These are phyloP conservation scores for Trichonephila clavata DNA, from an alignment of 1,140 invertebrate species.

Conservation along the genomic window DNA sequence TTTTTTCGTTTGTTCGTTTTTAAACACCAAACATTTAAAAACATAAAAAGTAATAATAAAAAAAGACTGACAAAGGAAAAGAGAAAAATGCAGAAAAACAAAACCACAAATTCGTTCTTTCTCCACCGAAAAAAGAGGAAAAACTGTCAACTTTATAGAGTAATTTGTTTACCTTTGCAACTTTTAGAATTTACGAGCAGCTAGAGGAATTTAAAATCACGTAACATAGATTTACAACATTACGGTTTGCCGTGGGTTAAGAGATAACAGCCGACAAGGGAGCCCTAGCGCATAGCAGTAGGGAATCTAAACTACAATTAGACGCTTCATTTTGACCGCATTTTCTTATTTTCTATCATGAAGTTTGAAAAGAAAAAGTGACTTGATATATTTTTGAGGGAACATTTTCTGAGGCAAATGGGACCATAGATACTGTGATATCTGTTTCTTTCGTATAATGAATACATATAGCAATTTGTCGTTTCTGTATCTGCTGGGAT, in stretches of 20 bases:
- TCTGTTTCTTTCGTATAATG: no score
- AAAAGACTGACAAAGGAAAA: not conserved
- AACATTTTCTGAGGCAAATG: no score
- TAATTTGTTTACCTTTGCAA: conserved; percentile 55
- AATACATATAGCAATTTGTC: no score
- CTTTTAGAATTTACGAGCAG: conserved; percentile 22
- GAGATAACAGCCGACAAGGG: conserved; percentile 23
- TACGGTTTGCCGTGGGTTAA: not conserved
- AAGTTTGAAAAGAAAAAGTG: not conserved
- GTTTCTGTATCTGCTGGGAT: no score
- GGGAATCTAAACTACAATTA: conserved; percentile 45
- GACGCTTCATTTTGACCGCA: conserved; percentile 8
- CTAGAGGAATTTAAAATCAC: conserved; percentile 40
- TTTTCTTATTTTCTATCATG: not conserved
- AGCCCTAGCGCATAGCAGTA: not conserved
- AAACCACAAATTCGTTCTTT: not conserved
- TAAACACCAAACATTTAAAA: not conserved
- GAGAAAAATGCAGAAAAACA: not conserved
- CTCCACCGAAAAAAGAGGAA: not conserved
- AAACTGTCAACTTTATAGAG: not conserved
- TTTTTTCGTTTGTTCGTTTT: not conserved
- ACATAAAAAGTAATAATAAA: not conserved
- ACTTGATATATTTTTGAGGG: not conserved
- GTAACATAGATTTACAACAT: conserved; percentile 49
- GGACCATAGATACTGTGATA: no score